These are phyloP conservation scores for Pristiophorus japonicus DNA, from an alignment of 2,113 vertebrate genomes.

Conservation along the genomic window DNA sequence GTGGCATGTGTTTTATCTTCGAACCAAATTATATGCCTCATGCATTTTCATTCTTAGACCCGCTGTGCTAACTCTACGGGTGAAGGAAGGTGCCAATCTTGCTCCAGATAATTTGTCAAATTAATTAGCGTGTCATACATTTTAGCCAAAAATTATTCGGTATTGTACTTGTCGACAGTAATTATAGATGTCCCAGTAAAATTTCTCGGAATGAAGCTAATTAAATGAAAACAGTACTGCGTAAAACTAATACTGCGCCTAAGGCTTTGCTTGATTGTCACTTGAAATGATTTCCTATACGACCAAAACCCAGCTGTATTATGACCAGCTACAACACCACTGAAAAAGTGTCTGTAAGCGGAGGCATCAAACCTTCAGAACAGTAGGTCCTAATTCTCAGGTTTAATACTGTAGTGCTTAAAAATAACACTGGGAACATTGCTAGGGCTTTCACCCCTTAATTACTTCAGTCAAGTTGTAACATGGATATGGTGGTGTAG, in stretches of 20 bases:
- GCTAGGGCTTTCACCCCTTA: not conserved
- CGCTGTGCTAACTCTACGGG: not conserved
- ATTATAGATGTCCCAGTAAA: not conserved
- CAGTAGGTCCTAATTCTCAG: not conserved
- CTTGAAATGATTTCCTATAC: not conserved
- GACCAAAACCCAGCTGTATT: not conserved
- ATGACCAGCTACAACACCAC: not conserved
- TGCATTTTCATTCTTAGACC: not conserved
- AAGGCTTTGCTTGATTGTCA: not conserved
- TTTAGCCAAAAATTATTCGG: not conserved
- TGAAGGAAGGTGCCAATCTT: not conserved
- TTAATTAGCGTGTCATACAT: not conserved
- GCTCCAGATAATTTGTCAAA: not conserved
- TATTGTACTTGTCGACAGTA: not conserved
- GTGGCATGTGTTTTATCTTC: not conserved
- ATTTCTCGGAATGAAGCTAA: not conserved
- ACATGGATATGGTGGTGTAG: too few relatives aligned
- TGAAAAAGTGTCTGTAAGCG: not conserved
- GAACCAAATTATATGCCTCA: not conserved
- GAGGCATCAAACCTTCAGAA: not conserved
- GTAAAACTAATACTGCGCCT: not conserved
- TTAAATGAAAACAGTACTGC: not conserved
- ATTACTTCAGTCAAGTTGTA: not conserved
- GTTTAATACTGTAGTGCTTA: not conserved
- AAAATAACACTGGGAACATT: not conserved